Conservation (phyloP, 2,797 vertebrate genomes). For the Pristis pectinata region DNA sequence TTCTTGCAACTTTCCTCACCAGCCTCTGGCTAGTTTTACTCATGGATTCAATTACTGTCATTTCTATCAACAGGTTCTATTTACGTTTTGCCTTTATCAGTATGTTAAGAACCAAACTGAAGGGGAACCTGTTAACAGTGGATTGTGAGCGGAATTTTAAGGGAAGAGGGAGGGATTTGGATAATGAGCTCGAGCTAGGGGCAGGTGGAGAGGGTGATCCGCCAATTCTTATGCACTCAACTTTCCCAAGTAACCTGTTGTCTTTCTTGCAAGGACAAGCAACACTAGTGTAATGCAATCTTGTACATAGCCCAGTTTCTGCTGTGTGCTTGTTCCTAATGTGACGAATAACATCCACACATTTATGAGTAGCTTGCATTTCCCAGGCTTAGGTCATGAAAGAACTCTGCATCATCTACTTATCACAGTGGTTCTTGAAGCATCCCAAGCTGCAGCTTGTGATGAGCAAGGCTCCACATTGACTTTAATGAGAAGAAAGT, state of each 20-base stretch:
- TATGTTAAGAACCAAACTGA: background rate
- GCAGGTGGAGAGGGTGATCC: background rate
- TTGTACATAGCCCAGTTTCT: background rate
- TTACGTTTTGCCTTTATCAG: background rate
- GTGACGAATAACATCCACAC: background rate
- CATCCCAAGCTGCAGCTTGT: no score
- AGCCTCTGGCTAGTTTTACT: background rate
- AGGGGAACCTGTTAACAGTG: background rate
- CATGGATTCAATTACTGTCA: background rate
- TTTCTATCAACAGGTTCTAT: background rate
- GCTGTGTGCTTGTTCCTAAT: background rate
- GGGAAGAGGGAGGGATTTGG: background rate
- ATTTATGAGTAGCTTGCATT: background rate
- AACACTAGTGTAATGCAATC: background rate
- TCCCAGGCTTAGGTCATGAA: background rate
- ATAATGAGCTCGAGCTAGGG: background rate
- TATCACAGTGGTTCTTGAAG: background rate
- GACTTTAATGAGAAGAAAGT: background rate
- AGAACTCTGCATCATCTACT: background rate
- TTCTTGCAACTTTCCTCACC: background rate
- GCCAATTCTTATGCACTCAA: background rate
- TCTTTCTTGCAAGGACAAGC: background rate
- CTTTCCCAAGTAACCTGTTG: no score
- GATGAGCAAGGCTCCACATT: background rate
- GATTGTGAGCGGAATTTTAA: background rate